phyloP scores from a whole-genome alignment of 2,113 vertebrate genomes.

The Perca schrenkii region DNA sequence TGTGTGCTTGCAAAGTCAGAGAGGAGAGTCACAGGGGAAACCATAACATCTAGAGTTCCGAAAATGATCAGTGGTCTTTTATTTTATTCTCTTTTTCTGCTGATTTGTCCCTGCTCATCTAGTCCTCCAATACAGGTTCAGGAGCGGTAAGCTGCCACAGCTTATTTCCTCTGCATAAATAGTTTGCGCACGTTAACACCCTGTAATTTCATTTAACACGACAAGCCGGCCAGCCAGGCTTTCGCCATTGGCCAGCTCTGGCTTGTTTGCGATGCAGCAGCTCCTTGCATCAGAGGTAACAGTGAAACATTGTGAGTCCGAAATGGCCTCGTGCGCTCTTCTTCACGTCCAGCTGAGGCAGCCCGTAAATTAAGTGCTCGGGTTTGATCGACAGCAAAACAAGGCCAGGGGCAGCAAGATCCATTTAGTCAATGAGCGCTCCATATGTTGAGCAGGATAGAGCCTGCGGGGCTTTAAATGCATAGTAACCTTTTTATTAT shows the following conservation, averaged over 20 bases:
- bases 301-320: slow-evolving; percentile 21
- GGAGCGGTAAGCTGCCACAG: slow-evolving; percentile 31
- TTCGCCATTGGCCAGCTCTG: not conserved
- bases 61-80: not conserved
- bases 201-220: slow-evolving; percentile 53
- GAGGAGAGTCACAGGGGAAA: not conserved
- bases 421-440: slow-evolving; percentile 53
- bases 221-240: slow-evolving; percentile 1
- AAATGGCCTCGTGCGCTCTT: not conserved
- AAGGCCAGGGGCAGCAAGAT: slow-evolving; percentile 27
- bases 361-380: slow-evolving; percentile 31
- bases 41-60: not conserved
- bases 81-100: too few species aligned
- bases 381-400: slow-evolving; percentile 58
- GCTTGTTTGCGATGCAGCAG: slow-evolving; percentile 13
- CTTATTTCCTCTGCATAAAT: slow-evolving; percentile 45
- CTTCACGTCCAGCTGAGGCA: not conserved
- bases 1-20: slow-evolving; percentile 40
- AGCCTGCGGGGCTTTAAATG: slow-evolving; percentile 52
- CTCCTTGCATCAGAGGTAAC: not conserved
- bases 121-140: slow-evolving; percentile 9
- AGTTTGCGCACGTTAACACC: slow-evolving; percentile 57
- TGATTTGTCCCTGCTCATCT: not conserved
- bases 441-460: slow-evolving; percentile 44
- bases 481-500: slow-evolving; percentile 61